These are phyloP conservation scores for Achroia grisella DNA, from an alignment of 1,140 invertebrate genomes.

Conservation along the genomic window DNA sequence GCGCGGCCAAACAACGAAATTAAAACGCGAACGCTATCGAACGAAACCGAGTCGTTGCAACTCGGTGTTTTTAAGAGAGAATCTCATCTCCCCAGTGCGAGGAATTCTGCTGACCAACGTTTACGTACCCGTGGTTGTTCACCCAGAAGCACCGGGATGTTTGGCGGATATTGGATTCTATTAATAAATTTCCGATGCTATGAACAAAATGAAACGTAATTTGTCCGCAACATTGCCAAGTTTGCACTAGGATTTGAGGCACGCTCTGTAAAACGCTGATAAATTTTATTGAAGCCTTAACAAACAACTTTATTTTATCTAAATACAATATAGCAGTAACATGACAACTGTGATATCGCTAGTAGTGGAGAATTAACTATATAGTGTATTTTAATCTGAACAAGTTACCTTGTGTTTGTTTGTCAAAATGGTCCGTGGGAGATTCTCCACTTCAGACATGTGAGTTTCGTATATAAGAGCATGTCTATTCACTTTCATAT, in stretches of 20 bases:
- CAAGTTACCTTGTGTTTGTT: slow-evolving; percentile 11
- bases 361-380: slow-evolving; percentile 11
- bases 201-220: slow-evolving; percentile 47
- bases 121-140: background rate
- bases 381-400: slow-evolving; percentile 15
- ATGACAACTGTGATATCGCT: slow-evolving; percentile 25
- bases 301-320: slow-evolving; percentile 38
- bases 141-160: background rate
- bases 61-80: slow-evolving; percentile 14
- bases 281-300: slow-evolving; percentile 30
- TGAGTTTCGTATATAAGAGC: slow-evolving; percentile 31
- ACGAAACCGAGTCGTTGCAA: slow-evolving; percentile 36
- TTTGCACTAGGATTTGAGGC: slow-evolving; percentile 44
- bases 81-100: slow-evolving; percentile 12
- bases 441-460: slow-evolving; percentile 61
- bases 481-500: background rate
- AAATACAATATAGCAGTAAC: slow-evolving; percentile 27
- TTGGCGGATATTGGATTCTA: slow-evolving; percentile 37
- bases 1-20: slow-evolving; percentile 10
- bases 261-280: slow-evolving; percentile 28
- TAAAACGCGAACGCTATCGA: slow-evolving; percentile 35
- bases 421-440: slow-evolving; percentile 55
- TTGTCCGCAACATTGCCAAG: slow-evolving; percentile 44
- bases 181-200: slow-evolving; percentile 42
- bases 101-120: slow-evolving; percentile 4